Percentiles rank a stretch among this genome's conserved stretches.
Conservation (phyloP, 2,797 vertebrate species). For the Darevskia nairensis region DNA sequence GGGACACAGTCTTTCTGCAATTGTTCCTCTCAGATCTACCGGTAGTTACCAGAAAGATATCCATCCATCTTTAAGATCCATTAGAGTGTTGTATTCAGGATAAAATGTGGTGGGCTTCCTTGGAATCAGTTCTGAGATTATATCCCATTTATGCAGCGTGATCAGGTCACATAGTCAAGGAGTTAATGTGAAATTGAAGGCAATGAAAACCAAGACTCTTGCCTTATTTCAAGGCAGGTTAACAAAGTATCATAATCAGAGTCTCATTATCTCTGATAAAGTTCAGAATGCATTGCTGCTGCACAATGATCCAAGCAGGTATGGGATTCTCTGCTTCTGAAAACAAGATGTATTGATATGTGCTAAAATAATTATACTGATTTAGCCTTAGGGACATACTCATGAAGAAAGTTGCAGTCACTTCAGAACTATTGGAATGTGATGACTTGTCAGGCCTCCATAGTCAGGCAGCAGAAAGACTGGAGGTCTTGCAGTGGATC, state of each 20-base stretch:
- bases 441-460: background rate
- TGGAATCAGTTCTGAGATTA: background rate
- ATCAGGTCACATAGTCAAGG: background rate
- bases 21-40: background rate
- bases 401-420: background rate
- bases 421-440: background rate
- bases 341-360: background rate
- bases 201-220: background rate
- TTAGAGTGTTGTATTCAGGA: background rate
- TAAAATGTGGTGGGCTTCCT: background rate
- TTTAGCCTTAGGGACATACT: background rate
- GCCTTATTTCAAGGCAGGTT: background rate
- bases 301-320: background rate
- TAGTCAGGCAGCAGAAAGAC: background rate
- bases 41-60: constrained; percentile 5
- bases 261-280: background rate
- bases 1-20: background rate
- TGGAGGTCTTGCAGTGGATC: background rate
- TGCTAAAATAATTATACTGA: background rate
- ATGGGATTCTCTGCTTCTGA: background rate
- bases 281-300: background rate
- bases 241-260: background rate
- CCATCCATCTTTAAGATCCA: background rate
- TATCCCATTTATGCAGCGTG: background rate
- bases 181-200: background rate